Base-by-base conservation (phyloP, 2,113 vertebrate genomes). In the Rhinolophus sinicus region DNA sequence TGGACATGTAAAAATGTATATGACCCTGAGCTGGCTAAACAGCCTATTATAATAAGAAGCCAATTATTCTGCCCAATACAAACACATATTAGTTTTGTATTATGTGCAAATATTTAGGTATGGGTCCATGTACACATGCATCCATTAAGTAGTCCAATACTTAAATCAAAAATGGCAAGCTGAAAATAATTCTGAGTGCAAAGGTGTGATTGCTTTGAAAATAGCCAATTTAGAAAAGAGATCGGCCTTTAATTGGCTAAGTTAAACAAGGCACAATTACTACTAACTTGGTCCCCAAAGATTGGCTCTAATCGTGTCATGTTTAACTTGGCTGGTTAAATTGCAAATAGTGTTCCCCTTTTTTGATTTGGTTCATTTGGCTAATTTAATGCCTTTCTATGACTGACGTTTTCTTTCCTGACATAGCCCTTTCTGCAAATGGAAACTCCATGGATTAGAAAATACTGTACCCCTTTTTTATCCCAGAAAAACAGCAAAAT, bases 211-310 rank as follows among this genome's bases (percentile, higher is more conserved):
- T 98, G 97, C 97, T 97, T 90, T 96, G 94, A 97, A 97, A 98
- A 97, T 94, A 96, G 97, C 98, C 98, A 98, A 96, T 97, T 97
- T 97, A 56, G 85, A 97, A 97, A 97, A 97, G 98, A 97, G 94
- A 97, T 98, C 97, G 89, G 93, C 95, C 95, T 97, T 97, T 98
- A 98, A 98, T 96, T 98, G 98, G 98, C 98, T 98, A 98, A 98
- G 98, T 98, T 98, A 98, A 98, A 98, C 97, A 98, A 98, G 98
- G 98, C 95, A 96, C 97, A 98, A 98, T 98, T 98, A 98, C 96
- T 94, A 81, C 97, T 98, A 97, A 98, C 98, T 96, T 82, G 91
- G 97, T 98, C 98, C 98, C 98, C 38, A 82, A 90, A 98, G 98
- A 98, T 82, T 97, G 94, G 85, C 95, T 98, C 92, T 98, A 98